These are phyloP conservation scores for Chamaetylas fuelleborni DNA, from an alignment of 2,113 vertebrate genomes.

Conservation along the genomic window DNA sequence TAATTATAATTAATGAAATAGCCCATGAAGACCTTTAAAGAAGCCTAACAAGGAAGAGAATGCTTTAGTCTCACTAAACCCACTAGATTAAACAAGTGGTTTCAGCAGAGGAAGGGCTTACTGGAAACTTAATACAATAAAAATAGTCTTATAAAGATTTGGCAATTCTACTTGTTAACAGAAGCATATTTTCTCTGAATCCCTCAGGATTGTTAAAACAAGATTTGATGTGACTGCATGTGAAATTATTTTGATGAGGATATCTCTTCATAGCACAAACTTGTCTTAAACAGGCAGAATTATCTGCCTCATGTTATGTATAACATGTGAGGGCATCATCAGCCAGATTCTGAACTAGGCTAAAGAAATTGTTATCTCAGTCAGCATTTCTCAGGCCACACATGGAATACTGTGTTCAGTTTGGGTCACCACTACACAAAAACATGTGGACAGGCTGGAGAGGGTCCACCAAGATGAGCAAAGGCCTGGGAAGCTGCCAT, in stretches of 20 bases:
- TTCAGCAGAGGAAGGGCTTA: slow-evolving; percentile 36
- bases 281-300: not conserved
- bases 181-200: not conserved
- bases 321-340: not conserved
- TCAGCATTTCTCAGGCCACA: not conserved
- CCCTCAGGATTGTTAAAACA: not conserved
- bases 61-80: slow-evolving; percentile 6
- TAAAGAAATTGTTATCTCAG: accelerated
- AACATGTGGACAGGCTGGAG: not conserved
- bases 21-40: slow-evolving; percentile 20
- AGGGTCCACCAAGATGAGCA: not conserved
- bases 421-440: not conserved
- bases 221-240: slow-evolving; percentile 16
- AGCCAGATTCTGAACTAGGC: not conserved
- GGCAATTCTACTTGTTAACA: not conserved
- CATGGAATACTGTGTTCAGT: not conserved
- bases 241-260: slow-evolving; percentile 11
- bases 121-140: slow-evolving; percentile 17
- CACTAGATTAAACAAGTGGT: not conserved
- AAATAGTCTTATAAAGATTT: slow-evolving; percentile 14
- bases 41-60: not conserved
- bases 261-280: not conserved
- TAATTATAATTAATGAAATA: slow-evolving; percentile 45
- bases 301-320: not conserved
- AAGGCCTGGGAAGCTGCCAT: not conserved